Percentiles rank a stretch among this genome's conserved stretches.
Evolutionary conservation across 2,888 invertebrate species (phyloP).

Genomic region (Stenotaenia linearis): DNA sequence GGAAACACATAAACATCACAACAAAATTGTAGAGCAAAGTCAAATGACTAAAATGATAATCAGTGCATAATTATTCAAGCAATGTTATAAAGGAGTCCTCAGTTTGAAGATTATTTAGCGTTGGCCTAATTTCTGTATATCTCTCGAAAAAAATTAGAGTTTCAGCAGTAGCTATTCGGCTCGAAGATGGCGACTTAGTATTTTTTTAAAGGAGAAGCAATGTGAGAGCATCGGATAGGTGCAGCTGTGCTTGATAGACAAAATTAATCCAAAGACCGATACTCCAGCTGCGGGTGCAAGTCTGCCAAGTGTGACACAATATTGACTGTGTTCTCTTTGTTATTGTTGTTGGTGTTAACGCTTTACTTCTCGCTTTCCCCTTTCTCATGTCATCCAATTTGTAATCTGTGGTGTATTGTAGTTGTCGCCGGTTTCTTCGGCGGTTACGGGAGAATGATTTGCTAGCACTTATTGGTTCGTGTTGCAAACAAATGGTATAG

Average conservation of each 20-base stretch:
- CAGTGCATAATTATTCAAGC: too few species aligned
- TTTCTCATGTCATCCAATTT: neutral
- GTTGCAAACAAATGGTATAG: neutral
- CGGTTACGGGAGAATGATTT: neutral
- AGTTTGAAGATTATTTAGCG: too few species aligned
- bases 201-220: neutral
- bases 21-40: too few species aligned
- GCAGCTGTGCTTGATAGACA: neutral
- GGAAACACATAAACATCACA: too few species aligned
- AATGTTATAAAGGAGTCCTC: too few species aligned
- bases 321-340: neutral
- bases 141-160: too few species aligned
- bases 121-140: too few species aligned
- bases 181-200: too few species aligned
- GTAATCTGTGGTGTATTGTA: neutral
- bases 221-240: neutral
- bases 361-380: neutral
- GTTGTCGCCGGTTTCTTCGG: neutral
- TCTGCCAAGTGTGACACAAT: neutral
- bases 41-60: too few species aligned
- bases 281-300: neutral
- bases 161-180: too few species aligned
- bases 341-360: neutral
- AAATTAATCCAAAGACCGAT: neutral
- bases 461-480: neutral